Evolutionary conservation across 2,888 invertebrate species (phyloP), one percentile per base, ranked within the genome.

Genomic region (Ashinkailepas kermadecensis): DNA sequence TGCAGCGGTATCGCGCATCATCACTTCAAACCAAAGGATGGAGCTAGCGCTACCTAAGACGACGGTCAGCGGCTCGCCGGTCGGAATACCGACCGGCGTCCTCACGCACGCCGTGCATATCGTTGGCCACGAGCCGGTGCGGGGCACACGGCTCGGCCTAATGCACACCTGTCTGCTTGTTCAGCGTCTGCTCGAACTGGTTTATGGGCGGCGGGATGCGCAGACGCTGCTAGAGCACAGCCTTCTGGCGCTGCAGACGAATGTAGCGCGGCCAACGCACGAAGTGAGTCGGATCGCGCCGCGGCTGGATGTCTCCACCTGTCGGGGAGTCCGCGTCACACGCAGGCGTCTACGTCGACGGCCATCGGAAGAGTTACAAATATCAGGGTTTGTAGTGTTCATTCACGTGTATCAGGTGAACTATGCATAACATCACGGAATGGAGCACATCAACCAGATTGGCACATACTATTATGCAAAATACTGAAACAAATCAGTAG

Each of bases 201-300:
- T 99, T 95, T 89, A 99, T 96, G 88, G 99, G n/a, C n/a, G n/a
- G n/a, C n/a, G n/a, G 4, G 2, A 99, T 96, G 90, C 99, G 99
- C 88, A 99, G 90, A 86, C 99, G 92, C 89, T 97, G 95, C 88
- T 96, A 94, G 64, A 99, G 91, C 83, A 99, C 95, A 80, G 97
- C 94, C 89, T 94, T 94, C 88, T 99, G 99, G 78, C 99, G 92
- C 89, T 99, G 99, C 85, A 99, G 94, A 85, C 98, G 94, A 88
- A 99, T 96, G 90, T 99, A 99, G 89, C 97, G 97, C 85, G 99
- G 99, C 99, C 99, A 99, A 92, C 93, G 93, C 81, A 99, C 99
- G 88, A 99, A 99, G 84, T 99, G 92, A 85, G 96, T 97, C 85
- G 99, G 90, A 88, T 99, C 99, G 87, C 99, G 93, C 85, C 95